phyloP scores from a whole-genome alignment of 1,140 invertebrate species.

The Sitophilus oryzae region DNA sequence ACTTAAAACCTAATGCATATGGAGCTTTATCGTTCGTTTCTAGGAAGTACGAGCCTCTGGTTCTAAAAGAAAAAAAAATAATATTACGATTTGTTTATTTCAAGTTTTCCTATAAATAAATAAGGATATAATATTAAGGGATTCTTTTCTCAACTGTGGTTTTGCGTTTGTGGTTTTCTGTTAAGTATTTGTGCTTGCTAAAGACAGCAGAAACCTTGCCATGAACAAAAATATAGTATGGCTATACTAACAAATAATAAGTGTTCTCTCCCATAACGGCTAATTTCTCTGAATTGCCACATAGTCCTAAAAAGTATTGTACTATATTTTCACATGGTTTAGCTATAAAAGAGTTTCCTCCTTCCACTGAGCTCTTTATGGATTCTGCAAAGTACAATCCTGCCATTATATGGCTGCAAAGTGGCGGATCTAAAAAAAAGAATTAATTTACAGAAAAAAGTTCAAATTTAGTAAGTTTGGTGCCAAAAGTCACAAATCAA shows the following conservation, averaged over 20 bases:
- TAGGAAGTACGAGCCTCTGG: conserved; percentile 33
- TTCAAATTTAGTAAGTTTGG: too few relatives aligned
- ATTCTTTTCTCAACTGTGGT: too few relatives aligned
- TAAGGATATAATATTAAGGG: not conserved
- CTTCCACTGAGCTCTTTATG: conserved; percentile 36
- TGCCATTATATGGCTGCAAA: conserved; percentile 51
- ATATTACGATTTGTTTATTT: not conserved
- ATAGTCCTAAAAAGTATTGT: conserved; percentile 31
- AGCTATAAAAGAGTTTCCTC: conserved; percentile 31
- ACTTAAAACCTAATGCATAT: conserved; percentile 26
- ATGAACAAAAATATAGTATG: not conserved
- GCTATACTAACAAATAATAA: conserved; percentile 30
- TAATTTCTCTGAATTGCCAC: conserved; percentile 22
- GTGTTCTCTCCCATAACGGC: conserved; percentile 38
- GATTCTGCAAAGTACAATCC: conserved; percentile 54
- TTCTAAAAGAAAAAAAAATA: conserved; percentile 25
- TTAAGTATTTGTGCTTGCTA: not conserved
- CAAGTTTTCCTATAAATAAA: not conserved
- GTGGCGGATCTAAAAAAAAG: conserved; percentile 37
- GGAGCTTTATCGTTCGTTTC: conserved; percentile 29
- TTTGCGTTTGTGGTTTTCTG: too few relatives aligned
- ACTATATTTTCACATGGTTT: conserved; percentile 33
- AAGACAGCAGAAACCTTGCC: not conserved
- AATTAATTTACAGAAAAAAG: too few relatives aligned
- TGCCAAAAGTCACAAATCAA: too few relatives aligned